Percentiles rank a stretch among this genome's conserved stretches.
These are phyloP conservation scores for Anoplopoma fimbria DNA, from an alignment of 2,113 vertebrate genomes.

Conservation along the genomic window DNA sequence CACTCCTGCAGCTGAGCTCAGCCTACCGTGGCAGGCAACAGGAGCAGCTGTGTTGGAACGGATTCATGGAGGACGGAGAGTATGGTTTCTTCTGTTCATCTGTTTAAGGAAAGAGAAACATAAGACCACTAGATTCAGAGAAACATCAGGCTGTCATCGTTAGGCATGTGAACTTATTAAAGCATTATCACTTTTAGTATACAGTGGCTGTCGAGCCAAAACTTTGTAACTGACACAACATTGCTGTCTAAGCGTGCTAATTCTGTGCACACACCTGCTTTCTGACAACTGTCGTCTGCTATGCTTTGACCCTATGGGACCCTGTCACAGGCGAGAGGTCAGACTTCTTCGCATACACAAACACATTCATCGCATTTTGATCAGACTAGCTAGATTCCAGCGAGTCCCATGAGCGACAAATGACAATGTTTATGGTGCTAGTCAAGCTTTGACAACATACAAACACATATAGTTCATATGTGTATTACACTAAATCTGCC, in stretches of 20 bases:
- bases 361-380: slow-evolving; percentile 30
- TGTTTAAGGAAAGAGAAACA: background rate
- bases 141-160: background rate
- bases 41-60: slow-evolving; percentile 49
- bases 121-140: background rate
- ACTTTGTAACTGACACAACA: background rate
- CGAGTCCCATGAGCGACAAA: slow-evolving; percentile 8
- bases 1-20: slow-evolving; percentile 54
- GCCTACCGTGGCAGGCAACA: slow-evolving; percentile 22
- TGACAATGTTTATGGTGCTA: slow-evolving; percentile 28
- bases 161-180: background rate
- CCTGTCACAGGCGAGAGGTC: slow-evolving; percentile 10
- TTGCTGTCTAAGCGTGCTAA: background rate
- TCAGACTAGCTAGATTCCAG: slow-evolving; percentile 24
- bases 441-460: slow-evolving; percentile 11
- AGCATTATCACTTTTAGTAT: background rate
- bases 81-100: slow-evolving; percentile 17
- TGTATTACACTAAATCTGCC: background rate
- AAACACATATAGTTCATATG: background rate
- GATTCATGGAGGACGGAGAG: slow-evolving; percentile 23
- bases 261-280: slow-evolving; percentile 22
- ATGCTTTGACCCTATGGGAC: background rate
- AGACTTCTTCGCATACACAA: slow-evolving; percentile 12
- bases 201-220: background rate
- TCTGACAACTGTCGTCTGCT: slow-evolving; percentile 28